These are phyloP conservation scores for Mus minutoides DNA, from an alignment of 2,797 vertebrate genomes.

Conservation along the genomic window DNA sequence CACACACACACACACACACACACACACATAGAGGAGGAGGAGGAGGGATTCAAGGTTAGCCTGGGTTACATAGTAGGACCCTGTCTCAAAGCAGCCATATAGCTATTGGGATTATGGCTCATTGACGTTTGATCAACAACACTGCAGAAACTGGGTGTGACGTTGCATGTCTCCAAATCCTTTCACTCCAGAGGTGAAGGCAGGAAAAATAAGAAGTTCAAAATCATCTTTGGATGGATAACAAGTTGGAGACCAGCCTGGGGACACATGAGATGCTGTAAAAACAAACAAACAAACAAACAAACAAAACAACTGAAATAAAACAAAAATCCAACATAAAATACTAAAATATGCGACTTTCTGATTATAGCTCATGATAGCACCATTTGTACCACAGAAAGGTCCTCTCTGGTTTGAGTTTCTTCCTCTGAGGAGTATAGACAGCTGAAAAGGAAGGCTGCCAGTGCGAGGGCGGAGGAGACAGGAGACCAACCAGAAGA, in stretches of 20 bases:
- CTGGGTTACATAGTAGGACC: not conserved
- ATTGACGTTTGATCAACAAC: not conserved
- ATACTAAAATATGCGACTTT: not conserved
- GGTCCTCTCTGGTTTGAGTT: not conserved
- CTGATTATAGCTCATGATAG: not conserved
- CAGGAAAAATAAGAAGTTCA: not conserved
- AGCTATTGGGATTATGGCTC: not conserved
- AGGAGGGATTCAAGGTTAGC: not conserved
- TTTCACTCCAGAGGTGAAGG: not conserved
- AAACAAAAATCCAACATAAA: not conserved
- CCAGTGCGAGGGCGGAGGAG: fast-evolving
- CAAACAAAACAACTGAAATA: not conserved
- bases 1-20: too few relatives aligned
- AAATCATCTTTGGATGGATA: not conserved
- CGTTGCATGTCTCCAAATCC: not conserved
- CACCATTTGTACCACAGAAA: not conserved
- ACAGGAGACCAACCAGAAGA: not conserved
- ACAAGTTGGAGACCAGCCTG: not conserved
- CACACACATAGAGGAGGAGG: too few relatives aligned
- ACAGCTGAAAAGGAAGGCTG: not conserved
- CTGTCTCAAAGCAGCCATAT: not conserved
- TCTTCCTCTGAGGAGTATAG: not conserved
- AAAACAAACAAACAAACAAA: not conserved
- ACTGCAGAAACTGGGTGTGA: not conserved
- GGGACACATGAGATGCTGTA: too few relatives aligned